Evolutionary conservation across 2,113 vertebrate species (phyloP).

Genomic region (Cyphomyrus plagiostoma): DNA sequence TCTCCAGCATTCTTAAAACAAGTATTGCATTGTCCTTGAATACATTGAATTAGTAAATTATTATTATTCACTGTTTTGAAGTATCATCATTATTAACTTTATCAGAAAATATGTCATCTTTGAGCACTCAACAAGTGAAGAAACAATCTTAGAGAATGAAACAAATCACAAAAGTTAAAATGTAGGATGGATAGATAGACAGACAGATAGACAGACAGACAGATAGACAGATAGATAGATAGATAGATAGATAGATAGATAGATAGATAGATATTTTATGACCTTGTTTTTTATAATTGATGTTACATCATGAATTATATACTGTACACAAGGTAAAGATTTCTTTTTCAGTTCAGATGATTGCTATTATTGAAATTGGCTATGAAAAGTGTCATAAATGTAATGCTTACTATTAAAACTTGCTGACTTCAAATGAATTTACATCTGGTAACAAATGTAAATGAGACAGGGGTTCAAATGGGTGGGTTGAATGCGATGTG

Average conservation of each 20-base stretch:
- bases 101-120: neutral
- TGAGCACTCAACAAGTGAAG: neutral
- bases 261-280: neutral
- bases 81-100: neutral
- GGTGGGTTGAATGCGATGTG: neutral
- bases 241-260: neutral
- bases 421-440: conserved; percentile 1
- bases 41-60: neutral
- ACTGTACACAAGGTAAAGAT: neutral
- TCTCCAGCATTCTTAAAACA: neutral
- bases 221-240: neutral
- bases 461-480: neutral
- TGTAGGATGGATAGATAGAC: neutral
- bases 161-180: neutral
- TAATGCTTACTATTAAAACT: neutral
- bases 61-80: neutral
- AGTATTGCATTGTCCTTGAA: no score
- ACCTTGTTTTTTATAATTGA: neutral
- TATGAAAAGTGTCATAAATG: neutral
- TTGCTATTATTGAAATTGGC: neutral
- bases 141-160: neutral
- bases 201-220: neutral
- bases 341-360: neutral
- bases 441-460: neutral
- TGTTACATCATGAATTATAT: neutral